Evolutionary conservation across 1,140 invertebrate species (phyloP).

Genomic region (Saxidomus purpurata): DNA sequence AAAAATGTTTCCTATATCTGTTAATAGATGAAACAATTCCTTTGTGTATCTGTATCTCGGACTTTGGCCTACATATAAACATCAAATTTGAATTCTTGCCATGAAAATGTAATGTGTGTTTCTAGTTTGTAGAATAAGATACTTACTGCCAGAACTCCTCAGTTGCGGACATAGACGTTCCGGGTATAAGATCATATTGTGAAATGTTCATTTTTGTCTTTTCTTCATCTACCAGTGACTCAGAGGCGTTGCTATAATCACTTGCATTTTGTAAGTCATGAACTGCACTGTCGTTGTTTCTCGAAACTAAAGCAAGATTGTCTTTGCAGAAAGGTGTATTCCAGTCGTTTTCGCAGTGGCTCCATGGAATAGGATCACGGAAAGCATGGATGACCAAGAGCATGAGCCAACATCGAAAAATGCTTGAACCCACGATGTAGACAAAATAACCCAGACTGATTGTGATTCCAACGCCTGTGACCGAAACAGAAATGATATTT

Average conservation of each 20-base stretch:
- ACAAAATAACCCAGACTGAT: no score
- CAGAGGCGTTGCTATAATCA: background rate
- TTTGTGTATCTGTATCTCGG: no score
- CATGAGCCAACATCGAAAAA: conserved; percentile 98
- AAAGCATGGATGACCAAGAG: conserved; percentile 98
- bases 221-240: background rate
- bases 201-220: background rate
- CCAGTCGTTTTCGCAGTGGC: conserved; percentile 94
- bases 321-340: conserved; percentile 46
- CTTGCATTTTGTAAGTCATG: background rate
- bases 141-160: conserved; percentile 72
- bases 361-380: conserved; percentile 95
- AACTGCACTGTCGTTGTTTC: background rate
- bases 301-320: background rate
- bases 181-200: background rate
- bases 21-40: no score
- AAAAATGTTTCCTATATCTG: no score
- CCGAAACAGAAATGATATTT: no score
- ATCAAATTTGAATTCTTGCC: no score
- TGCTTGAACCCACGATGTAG: no score
- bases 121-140: no score
- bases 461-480: no score
- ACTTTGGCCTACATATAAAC: no score
- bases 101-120: no score
- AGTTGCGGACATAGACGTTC: conserved; percentile 26